Conservation (phyloP, 1,140 invertebrate species). For the Limonius californicus region DNA sequence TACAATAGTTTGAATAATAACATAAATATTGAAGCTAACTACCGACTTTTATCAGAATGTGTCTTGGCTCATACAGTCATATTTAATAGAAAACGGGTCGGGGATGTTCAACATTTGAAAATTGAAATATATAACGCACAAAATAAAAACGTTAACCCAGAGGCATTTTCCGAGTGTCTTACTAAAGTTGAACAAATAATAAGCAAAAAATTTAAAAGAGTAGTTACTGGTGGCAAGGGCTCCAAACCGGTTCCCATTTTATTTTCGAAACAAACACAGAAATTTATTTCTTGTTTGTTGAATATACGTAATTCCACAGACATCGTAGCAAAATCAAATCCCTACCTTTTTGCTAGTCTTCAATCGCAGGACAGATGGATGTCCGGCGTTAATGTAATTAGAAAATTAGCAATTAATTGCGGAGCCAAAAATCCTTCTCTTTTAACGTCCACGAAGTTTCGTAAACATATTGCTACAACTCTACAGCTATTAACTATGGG, state of each 20-base stretch:
- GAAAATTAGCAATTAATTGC: slow-evolving; percentile 24
- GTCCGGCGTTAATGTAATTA: slow-evolving; percentile 16
- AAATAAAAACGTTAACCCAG: slow-evolving; percentile 19
- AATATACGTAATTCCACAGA: background rate
- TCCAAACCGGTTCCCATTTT: slow-evolving; percentile 16
- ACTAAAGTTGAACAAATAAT: slow-evolving; percentile 19
- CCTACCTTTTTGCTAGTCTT: slow-evolving; percentile 29
- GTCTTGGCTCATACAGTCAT: slow-evolving; percentile 18
- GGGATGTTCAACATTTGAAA: slow-evolving; percentile 18
- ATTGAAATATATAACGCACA: slow-evolving; percentile 11
- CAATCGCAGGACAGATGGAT: slow-evolving; percentile 24
- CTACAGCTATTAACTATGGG: slow-evolving; percentile 28
- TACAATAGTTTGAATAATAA: background rate
- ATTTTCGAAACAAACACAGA: slow-evolving; percentile 16
- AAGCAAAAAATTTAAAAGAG: too few species aligned
- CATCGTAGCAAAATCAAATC: slow-evolving; percentile 27
- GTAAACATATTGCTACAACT: slow-evolving; percentile 32
- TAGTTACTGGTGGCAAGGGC: too few species aligned
- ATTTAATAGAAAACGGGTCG: slow-evolving; percentile 16
- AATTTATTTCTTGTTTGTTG: background rate
- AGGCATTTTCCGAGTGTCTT: slow-evolving; percentile 2
- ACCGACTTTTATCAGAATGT: slow-evolving; percentile 19
- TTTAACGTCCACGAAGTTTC: slow-evolving; percentile 30
- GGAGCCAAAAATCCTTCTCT: slow-evolving; percentile 26
- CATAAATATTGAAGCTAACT: background rate